Evolutionary conservation across 2,888 invertebrate species (phyloP).

Genomic region (Tenthredo distinguenda): DNA sequence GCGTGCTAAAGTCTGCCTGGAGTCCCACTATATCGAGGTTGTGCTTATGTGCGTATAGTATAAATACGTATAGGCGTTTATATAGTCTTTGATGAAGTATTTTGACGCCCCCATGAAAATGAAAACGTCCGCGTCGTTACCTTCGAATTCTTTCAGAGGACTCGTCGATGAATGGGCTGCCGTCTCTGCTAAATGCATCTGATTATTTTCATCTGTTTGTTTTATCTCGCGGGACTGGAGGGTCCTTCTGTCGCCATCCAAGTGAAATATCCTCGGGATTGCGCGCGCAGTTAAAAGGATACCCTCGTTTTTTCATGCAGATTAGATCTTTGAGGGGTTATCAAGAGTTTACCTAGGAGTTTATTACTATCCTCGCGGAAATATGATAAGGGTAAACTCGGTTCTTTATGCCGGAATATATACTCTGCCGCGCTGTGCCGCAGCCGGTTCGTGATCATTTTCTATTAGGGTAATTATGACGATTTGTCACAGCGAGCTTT

Average conservation of each 20-base stretch:
- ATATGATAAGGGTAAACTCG: conserved; percentile 26
- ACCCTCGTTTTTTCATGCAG: conserved; percentile 51
- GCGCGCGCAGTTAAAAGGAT: conserved; percentile 48
- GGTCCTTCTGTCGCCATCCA: conserved; percentile 48
- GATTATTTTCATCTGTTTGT: conserved; percentile 68
- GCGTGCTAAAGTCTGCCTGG: conserved; percentile 55
- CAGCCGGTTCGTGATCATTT: neutral
- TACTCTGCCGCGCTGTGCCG: neutral
- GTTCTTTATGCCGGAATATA: neutral
- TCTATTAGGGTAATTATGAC: neutral
- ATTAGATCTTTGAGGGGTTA: conserved; percentile 57
- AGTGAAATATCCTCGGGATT: conserved; percentile 51
- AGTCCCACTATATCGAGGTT: neutral
- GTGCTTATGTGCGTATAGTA: neutral
- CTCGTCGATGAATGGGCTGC: conserved; percentile 59
- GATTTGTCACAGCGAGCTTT: neutral
- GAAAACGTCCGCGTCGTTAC: conserved; percentile 68
- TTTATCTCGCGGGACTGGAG: conserved; percentile 48
- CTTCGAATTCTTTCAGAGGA: conserved; percentile 65
- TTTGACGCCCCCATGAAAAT: conserved; percentile 60
- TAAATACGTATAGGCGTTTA: neutral
- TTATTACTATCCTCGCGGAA: conserved; percentile 42
- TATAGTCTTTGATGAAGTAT: conserved; percentile 46
- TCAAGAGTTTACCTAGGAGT: conserved; percentile 7
- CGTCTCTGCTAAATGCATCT: conserved; percentile 67